phyloP scores from a whole-genome alignment of 2,113 vertebrate species.

The Neogobius melanostomus region DNA sequence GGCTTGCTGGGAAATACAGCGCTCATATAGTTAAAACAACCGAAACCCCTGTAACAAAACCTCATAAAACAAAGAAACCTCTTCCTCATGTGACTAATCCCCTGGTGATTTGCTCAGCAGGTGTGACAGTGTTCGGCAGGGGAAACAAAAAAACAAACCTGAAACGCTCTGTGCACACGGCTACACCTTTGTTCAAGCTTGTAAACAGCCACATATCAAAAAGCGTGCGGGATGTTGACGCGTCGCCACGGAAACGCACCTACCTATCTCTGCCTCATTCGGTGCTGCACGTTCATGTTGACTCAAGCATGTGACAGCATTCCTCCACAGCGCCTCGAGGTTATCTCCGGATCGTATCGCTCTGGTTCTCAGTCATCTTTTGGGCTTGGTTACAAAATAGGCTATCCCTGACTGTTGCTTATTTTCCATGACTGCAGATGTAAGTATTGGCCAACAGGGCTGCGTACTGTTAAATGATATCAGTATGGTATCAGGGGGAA shows the following conservation, averaged over 20 bases:
- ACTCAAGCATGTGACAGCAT: conserved; percentile 48
- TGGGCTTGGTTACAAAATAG: conserved; percentile 3
- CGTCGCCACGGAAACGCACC: conserved; percentile 59
- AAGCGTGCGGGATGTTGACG: conserved; percentile 42
- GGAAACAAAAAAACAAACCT: background rate
- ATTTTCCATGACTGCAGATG: background rate
- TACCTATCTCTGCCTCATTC: conserved; percentile 22
- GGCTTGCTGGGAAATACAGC: background rate
- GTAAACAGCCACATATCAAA: background rate
- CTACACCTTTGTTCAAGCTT: conserved; percentile 12
- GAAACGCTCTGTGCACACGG: conserved; percentile 4
- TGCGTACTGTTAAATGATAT: no score
- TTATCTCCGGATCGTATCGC: conserved; percentile 22
- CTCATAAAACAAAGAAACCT: background rate
- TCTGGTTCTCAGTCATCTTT: conserved; percentile 26
- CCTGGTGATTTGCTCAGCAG: conserved; percentile 14
- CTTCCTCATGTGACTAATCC: background rate
- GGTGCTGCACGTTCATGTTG: conserved; percentile 15
- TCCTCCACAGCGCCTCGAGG: conserved; percentile 30
- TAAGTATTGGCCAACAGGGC: background rate
- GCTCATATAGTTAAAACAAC: background rate
- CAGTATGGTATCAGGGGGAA: no score
- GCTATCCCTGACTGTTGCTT: background rate
- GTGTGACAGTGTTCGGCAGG: background rate
- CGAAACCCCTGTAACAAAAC: background rate